Base-by-base conservation (phyloP, 2,113 vertebrate species). In the Ceratotherium simum region DNA sequence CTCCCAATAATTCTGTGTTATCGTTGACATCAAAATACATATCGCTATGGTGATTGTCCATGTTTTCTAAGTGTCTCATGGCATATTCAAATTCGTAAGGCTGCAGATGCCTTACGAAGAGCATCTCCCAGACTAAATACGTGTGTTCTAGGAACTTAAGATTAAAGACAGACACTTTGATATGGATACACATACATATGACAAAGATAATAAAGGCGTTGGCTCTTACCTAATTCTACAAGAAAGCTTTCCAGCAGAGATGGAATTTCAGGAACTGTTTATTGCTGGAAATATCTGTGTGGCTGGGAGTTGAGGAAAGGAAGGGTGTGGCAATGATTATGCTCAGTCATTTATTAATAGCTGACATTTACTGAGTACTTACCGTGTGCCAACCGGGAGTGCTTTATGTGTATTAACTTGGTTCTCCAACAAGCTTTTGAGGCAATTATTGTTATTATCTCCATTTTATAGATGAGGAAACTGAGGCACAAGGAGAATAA, bases 241-340 rank as follows among this genome's bases (percentile, higher is more conserved):
- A 78, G 78, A 91, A 92, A 60, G 39, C 5, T 75, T 72, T 31
- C 67, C 6, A 56, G 36, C 42, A 51, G 64, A 90, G 46, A 27
- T 90, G 42, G 58, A 80, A 86, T 91, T 95, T 86, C 36, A 96
- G 90, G 25, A 83, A 56, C 58, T 94, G 29, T 54, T 76, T 67
- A 72, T 67, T 87, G 36, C 65, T 85, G 75, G 80, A 93, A 91
- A 75, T 70, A 72, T 39, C 42, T 62, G 5, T 80, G 85, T 67
- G 62, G 10, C 72, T 86, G 54, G 31, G 65, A 4, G 4, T 16
- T 48, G 42, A 33, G 46, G 18, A 46, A 81, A 64, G 62, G 72
- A 90, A 80, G 65, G 62, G 14, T 17, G 10, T 48, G 13, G 27
- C 7, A 18, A 0, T 11, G 60, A 25, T 69, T 62, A 39, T 67